phyloP scores from a whole-genome alignment of 2,797 vertebrate genomes.

The Pachyuromys duprasi region DNA sequence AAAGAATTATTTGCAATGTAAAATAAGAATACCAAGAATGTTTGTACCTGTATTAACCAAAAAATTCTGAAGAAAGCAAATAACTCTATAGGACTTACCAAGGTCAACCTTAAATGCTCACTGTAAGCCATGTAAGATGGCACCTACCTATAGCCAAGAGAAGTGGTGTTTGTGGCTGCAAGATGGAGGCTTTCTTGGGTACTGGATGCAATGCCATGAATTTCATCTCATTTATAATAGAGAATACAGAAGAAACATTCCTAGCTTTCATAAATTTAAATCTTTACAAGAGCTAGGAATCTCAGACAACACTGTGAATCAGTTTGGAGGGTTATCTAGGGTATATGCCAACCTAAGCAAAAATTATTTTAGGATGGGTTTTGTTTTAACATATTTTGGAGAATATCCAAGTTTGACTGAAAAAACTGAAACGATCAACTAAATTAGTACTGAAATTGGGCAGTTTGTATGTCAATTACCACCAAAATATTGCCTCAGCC shows the following conservation, averaged over 20 bases:
- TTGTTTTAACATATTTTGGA: slow-evolving; percentile 74
- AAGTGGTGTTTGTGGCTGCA: not conserved
- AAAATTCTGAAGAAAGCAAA: not conserved
- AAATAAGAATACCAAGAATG: not conserved
- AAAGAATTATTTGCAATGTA: not conserved
- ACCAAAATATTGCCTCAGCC: slow-evolving; percentile 65
- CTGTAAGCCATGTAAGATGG: not conserved
- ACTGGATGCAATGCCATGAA: not conserved
- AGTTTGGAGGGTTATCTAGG: slow-evolving; percentile 72
- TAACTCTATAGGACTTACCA: not conserved
- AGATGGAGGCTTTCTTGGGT: not conserved
- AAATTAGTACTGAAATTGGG: slow-evolving; percentile 72
- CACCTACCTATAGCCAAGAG: not conserved
- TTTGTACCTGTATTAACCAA: not conserved
- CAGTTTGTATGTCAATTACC: slow-evolving; percentile 73
- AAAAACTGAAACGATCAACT: slow-evolving; percentile 69
- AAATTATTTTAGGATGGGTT: slow-evolving; percentile 75
- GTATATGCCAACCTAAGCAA: slow-evolving; percentile 70
- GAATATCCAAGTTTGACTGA: slow-evolving; percentile 72
- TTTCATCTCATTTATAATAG: slow-evolving; percentile 42
- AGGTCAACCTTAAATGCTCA: not conserved
- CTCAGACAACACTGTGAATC: slow-evolving; percentile 36
- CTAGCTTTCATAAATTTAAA: slow-evolving; percentile 28
- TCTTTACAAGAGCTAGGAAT: slow-evolving; percentile 42
- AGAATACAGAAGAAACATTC: not conserved